phyloP scores from a whole-genome alignment of 2,113 vertebrate species.

The Cariama cristata region DNA sequence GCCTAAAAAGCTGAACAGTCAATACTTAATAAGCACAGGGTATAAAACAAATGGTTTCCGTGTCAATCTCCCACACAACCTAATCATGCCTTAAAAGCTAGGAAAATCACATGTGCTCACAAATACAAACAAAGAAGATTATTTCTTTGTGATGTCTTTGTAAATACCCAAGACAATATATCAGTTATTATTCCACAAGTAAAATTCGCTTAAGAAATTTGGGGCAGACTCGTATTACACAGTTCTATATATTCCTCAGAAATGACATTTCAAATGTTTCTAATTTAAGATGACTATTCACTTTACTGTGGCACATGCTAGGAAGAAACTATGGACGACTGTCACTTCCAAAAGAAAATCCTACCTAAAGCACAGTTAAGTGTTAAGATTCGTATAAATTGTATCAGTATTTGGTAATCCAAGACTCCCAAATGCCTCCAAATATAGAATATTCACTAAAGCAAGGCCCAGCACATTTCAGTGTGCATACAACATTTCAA shows the following conservation, averaged over 20 bases:
- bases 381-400: not conserved
- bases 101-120: not conserved
- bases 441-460: not conserved
- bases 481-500: not conserved
- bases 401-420: not conserved
- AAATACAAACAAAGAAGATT: not conserved
- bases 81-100: not conserved
- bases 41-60: not conserved
- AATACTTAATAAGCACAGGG: not conserved
- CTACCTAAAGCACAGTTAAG: not conserved
- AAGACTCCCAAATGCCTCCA: not conserved
- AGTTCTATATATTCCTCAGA: not conserved
- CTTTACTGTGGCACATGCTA: not conserved
- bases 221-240: not conserved
- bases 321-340: not conserved
- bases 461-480: not conserved
- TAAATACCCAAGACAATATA: not conserved
- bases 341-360: not conserved
- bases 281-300: not conserved
- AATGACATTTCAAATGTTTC: not conserved
- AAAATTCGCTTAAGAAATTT: not conserved
- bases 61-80: not conserved
- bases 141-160: not conserved
- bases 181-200: not conserved
- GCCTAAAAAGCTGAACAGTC: not conserved